phyloP scores from a whole-genome alignment of 2,113 vertebrate species.

The Nothobranchius furzeri region DNA sequence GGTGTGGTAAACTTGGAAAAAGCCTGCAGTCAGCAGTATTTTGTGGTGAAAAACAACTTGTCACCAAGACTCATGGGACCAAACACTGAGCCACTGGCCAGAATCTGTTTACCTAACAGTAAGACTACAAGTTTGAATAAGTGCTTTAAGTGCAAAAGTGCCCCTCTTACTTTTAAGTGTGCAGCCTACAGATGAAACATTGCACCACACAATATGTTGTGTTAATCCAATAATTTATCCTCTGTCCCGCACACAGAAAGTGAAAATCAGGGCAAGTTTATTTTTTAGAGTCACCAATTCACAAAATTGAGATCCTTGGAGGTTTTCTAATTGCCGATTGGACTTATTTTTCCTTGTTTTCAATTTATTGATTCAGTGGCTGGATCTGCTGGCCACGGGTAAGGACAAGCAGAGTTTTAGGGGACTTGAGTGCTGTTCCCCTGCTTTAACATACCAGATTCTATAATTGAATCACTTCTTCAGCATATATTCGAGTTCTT shows the following conservation, averaged over 20 bases:
- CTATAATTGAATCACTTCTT: too few relatives aligned
- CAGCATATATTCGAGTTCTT: too few relatives aligned
- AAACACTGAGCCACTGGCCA: not conserved
- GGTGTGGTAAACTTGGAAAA: not conserved
- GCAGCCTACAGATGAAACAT: not conserved
- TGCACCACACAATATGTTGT: not conserved
- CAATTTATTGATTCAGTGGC: too few relatives aligned
- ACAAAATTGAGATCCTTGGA: too few relatives aligned
- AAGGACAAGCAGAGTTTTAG: too few relatives aligned
- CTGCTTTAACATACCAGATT: too few relatives aligned
- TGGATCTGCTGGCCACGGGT: too few relatives aligned
- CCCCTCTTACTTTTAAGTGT: not conserved
- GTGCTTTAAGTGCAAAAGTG: slow-evolving; percentile 5
- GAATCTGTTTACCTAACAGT: slow-evolving; percentile 1
- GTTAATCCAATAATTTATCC: not conserved
- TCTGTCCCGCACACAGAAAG: not conserved
- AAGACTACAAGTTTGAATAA: not conserved
- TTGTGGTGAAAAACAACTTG: slow-evolving; percentile 11
- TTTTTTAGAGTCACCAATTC: too few relatives aligned
- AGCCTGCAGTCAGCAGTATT: slow-evolving; percentile 9
- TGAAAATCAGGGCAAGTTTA: not conserved
- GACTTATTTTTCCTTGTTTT: too few relatives aligned
- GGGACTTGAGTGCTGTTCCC: too few relatives aligned
- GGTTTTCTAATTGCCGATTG: too few relatives aligned
- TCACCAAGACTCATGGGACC: slow-evolving; percentile 14